Conservation (phyloP, 1,140 invertebrate species). For the Drosophila mojavensis region DNA sequence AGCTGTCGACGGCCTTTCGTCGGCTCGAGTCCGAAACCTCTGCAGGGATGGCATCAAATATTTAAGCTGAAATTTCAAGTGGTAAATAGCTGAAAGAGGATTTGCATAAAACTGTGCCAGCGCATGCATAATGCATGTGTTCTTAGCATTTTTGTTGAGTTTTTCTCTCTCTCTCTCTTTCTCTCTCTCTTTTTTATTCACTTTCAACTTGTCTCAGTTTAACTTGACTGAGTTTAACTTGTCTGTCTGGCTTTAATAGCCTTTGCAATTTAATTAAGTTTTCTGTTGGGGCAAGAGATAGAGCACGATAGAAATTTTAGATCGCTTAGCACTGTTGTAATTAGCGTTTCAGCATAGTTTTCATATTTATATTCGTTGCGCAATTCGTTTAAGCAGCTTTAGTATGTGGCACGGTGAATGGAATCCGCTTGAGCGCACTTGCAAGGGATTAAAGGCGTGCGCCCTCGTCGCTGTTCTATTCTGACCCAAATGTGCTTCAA, state of each 20-base stretch:
- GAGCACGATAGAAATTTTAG: background rate
- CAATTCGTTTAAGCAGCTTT: conserved; percentile 43
- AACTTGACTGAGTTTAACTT: conserved; percentile 25
- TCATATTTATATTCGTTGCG: conserved; percentile 37
- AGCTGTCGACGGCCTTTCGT: conserved; percentile 7
- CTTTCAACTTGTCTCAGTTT: conserved; percentile 22
- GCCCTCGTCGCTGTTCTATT: conserved; percentile 18
- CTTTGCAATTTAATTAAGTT: conserved; percentile 31
- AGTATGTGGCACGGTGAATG: conserved; percentile 1
- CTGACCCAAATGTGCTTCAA: conserved; percentile 57
- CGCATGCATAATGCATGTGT: conserved; percentile 64
- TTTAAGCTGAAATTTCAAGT: conserved; percentile 63
- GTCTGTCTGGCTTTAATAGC: conserved; percentile 8
- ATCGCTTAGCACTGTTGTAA: conserved; percentile 4
- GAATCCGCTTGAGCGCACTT: conserved; percentile 42
- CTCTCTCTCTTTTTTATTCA: background rate
- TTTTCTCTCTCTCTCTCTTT: conserved; percentile 18
- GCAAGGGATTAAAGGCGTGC: conserved; percentile 53
- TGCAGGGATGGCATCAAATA: conserved; percentile 47
- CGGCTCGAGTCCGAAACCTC: background rate
- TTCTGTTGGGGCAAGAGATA: too few species aligned
- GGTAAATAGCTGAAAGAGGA: conserved; percentile 68
- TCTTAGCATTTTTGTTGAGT: too few species aligned
- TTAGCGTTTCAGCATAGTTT: conserved; percentile 21
- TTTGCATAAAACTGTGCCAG: conserved; percentile 64